These are phyloP conservation scores for Lepidurus packardi DNA, from an alignment of 1,140 invertebrate species.

Conservation along the genomic window DNA sequence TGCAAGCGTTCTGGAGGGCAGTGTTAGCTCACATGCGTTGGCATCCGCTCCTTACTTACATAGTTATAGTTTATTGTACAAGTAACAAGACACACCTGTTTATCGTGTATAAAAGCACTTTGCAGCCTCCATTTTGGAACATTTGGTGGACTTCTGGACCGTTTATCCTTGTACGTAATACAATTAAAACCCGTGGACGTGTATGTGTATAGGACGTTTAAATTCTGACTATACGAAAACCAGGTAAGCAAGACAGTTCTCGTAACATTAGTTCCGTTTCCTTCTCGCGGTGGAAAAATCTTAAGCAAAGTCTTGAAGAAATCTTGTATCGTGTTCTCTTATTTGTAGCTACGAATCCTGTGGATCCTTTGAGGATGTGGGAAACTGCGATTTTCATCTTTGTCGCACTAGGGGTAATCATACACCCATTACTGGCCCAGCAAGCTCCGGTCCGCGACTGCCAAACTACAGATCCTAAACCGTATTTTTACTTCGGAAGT, in stretches of 20 bases:
- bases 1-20: neutral
- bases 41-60: neutral
- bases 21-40: neutral
- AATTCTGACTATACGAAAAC: too few relatives aligned
- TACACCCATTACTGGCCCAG: neutral
- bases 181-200: too few relatives aligned
- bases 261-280: too few relatives aligned
- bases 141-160: neutral
- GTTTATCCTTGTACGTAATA: neutral
- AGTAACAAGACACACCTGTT: neutral
- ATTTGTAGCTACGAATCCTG: neutral
- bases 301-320: too few relatives aligned
- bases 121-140: neutral
- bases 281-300: too few relatives aligned
- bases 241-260: too few relatives aligned
- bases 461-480: conserved; percentile 52
- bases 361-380: neutral
- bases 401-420: neutral
- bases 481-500: conserved; percentile 54
- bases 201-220: too few relatives aligned
- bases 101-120: neutral
- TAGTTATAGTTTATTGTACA: neutral
- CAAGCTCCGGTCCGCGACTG: conserved; percentile 47
- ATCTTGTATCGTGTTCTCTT: neutral
- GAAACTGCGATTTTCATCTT: neutral